A percentile compares a stretch with the other conserved stretches of the same genome.
phyloP scores from a whole-genome alignment of 1,140 invertebrate species.

The Euura lappo region DNA sequence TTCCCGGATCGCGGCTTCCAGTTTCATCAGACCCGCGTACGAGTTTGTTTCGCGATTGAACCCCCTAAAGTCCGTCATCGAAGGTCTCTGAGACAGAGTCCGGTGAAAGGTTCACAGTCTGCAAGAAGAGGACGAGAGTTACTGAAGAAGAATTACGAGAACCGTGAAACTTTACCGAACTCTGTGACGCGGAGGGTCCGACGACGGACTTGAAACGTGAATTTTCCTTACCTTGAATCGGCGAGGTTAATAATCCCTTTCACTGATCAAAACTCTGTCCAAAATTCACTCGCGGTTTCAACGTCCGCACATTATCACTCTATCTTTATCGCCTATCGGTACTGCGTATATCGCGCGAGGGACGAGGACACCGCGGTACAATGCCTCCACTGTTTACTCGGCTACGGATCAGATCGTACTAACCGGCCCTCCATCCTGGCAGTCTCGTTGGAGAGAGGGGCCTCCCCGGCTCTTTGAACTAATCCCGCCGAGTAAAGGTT shows the following conservation, averaged over 20 bases:
- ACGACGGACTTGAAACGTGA: too few species aligned
- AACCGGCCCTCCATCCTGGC: not conserved
- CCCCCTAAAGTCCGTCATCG: not conserved
- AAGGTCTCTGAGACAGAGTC: not conserved
- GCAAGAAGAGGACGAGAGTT: conserved; percentile 9
- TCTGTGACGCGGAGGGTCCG: too few species aligned
- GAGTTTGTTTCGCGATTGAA: not conserved
- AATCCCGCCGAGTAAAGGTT: not conserved
- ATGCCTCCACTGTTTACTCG: conserved; percentile 3
- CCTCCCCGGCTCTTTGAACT: not conserved
- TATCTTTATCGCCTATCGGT: too few species aligned
- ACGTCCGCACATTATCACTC: too few species aligned
- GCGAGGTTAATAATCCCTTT: too few species aligned
- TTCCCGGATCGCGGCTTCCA: conserved; percentile 41
- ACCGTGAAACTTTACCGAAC: too few species aligned
- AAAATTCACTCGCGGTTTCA: too few species aligned
- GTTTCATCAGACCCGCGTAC: conserved; percentile 25
- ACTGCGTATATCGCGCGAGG: too few species aligned
- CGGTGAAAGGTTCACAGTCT: not conserved
- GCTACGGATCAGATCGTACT: conserved; percentile 1
- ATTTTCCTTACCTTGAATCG: too few species aligned
- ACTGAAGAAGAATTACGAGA: too few species aligned
- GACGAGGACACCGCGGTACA: too few species aligned
- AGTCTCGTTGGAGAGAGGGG: not conserved
- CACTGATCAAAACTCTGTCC: too few species aligned